Base-by-base conservation (phyloP, 2,888 invertebrate species). In the Polydrusus pterygomalis region DNA sequence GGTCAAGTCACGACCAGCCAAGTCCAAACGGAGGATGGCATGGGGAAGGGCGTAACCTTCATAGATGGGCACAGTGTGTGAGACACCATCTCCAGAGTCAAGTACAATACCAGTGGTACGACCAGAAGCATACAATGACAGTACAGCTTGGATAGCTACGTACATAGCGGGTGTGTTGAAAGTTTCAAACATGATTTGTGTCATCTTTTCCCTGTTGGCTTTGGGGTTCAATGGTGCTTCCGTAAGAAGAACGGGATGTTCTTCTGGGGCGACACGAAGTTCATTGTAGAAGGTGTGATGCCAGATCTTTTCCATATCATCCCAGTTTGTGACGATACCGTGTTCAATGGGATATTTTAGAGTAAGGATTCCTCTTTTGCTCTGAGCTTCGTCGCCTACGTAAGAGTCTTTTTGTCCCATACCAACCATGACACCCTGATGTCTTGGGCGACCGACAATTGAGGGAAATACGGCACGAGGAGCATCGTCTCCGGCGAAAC, bases 271-370 rank as follows among this genome's bases (percentile, higher is more conserved):
- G 70, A 97, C 97, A 89, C 97, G 93, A 87, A 98, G 92, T 89
- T 97, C 97, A 88, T 98, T 97, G 94, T 97, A 98, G 93, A 97
- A 97, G 86, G 97, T 97, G 91, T 98, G 97, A 89, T 98, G 97
- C 97, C 97, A 98, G 91, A 98, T 97, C 90, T 98, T 97, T 90
- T 97, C 97, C 97, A 98, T 97, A 86, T 97, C 97, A 86, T 97
- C 97, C 97, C 97, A 97, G 92, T 97, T 97, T 89, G 97, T 97
- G 87, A 97, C 96, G 89, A 97, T 97, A 85, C 97, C 97, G 90
- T 97, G 97, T 89, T 97, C 97, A 88, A 97, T 97, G 86, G 97
- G 97, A 90, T 97, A 97, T 88, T 97, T 97, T 87, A 97, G 90
- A 81, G 97, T 97, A 83, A 97, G 93, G 90, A 97, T 97, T 90